Percentiles rank a stretch among this genome's conserved stretches.
These are phyloP conservation scores for Microcebus lehilahytsara DNA, from an alignment of 2,113 vertebrate species.

Conservation along the genomic window DNA sequence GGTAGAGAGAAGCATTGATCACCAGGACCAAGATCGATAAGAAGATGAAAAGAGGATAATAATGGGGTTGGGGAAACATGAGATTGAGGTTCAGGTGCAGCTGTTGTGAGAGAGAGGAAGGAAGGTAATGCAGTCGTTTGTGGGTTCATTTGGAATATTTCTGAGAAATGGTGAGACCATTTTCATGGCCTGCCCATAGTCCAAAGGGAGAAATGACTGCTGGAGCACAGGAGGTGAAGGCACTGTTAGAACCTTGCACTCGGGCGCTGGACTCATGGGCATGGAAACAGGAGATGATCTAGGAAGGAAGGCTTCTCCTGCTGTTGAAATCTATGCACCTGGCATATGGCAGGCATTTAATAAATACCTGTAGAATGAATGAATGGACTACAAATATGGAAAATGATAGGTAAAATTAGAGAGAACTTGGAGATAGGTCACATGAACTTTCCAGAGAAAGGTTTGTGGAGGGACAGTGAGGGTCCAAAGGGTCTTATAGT, in stretches of 20 bases:
- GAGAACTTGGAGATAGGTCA: neutral
- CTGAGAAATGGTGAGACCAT: neutral
- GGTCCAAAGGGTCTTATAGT: neutral
- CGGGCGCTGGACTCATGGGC: neutral
- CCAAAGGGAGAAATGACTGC: neutral
- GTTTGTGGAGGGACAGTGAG: neutral
- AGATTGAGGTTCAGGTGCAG: neutral
- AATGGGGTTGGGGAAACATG: neutral
- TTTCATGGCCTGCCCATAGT: neutral
- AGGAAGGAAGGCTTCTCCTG: neutral
- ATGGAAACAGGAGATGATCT: neutral
- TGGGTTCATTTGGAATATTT: neutral
- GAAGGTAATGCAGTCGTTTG: neutral
- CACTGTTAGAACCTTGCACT: neutral
- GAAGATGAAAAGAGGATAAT: neutral
- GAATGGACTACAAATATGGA: neutral
- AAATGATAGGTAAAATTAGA: neutral
- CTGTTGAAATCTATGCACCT: neutral
- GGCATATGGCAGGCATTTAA: neutral
- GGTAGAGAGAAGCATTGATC: neutral
- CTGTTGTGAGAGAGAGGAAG: neutral
- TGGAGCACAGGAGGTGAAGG: neutral
- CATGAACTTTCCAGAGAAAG: neutral
- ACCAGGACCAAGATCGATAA: neutral
- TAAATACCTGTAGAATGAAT: neutral